A percentile compares a stretch with the other conserved stretches of the same genome.
phyloP scores from a whole-genome alignment of 2,888 invertebrate species.

The Acrobasis suavella region DNA sequence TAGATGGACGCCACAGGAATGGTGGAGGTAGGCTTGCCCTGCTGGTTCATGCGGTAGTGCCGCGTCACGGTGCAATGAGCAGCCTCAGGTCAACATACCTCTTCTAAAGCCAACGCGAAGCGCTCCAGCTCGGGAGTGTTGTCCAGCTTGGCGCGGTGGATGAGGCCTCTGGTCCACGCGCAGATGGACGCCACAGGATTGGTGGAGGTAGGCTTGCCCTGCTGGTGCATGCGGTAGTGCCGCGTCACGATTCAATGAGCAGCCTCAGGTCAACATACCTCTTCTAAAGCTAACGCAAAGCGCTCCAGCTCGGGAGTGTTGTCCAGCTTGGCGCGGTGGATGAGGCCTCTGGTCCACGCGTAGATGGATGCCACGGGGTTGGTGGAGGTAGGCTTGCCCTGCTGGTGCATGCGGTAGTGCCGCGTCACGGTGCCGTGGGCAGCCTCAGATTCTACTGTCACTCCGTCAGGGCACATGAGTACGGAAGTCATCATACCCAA shows the following conservation, averaged over 20 bases:
- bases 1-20: conserved; percentile 95
- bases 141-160: conserved; percentile 92
- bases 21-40: conserved; percentile 93
- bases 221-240: conserved; percentile 93
- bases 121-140: conserved; percentile 87
- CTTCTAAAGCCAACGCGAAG: conserved; percentile 88
- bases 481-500: conserved; percentile 96
- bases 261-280: conserved; percentile 85
- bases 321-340: conserved; percentile 92
- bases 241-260: conserved; percentile 96
- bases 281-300: conserved; percentile 88
- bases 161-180: conserved; percentile 94
- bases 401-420: conserved; percentile 93
- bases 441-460: conserved; percentile 95
- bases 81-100: conserved; percentile 85
- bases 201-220: conserved; percentile 93
- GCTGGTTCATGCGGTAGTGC: conserved; percentile 93
- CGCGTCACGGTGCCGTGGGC: conserved; percentile 96
- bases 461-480: conserved; percentile 91
- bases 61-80: conserved; percentile 96
- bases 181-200: conserved; percentile 96
- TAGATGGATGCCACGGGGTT: conserved; percentile 96
- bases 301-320: conserved; percentile 87
- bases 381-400: conserved; percentile 93
- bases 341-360: conserved; percentile 94